Base-by-base conservation (phyloP, 2,113 vertebrate species). In the Pseudorasbora parva region DNA sequence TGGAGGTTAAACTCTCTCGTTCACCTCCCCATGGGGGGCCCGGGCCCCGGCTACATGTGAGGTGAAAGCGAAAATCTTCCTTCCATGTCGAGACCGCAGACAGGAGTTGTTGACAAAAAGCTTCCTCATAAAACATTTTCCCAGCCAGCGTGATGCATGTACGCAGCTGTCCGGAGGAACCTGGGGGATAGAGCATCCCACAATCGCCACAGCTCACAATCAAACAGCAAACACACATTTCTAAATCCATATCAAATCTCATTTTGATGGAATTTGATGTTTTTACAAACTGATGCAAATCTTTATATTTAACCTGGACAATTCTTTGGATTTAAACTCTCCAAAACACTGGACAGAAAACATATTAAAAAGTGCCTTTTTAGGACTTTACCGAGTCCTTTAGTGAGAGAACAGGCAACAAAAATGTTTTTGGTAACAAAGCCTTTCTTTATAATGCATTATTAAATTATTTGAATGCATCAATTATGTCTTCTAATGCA, bases 1-100 rank as follows among this genome's bases (percentile, higher is more conserved):
- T 97, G 96, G 93, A 94, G 95, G 95, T 95, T 95, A 95, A 92
- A 76, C 94, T 87, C 87, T 85, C 87, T 86, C 76, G 82, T 87
- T 88, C 89, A 88, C 87, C 86, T 84, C 88, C 86, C 86, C 86
- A 81, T 85, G 86, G 88, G 86, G 71, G 71, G 85, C 47, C 62
- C 23, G 72, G 80, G 49, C 54, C 56, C 57, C 33, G 82, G 57
- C 83, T 79, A 80, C 78, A 86, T 59, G 54, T 83, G 81, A 87
- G 54, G 81, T 80, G 86, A 82, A 76, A 75, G 14, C 64, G 72
- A 33, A 87, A 81, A 84, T 74, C 49, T 54, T 43, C 82, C 57
- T 75, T 82, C 71, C 71, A 41, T 69, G 11, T 25, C 15, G 14
- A 71, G 62, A 87, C 62, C 79, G 85, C 73, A 84, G 78, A 71